A percentile compares a stretch with the other conserved stretches of the same genome.
Evolutionary conservation across 2,888 invertebrate genomes (phyloP).

Genomic region (Patella caerulea): DNA sequence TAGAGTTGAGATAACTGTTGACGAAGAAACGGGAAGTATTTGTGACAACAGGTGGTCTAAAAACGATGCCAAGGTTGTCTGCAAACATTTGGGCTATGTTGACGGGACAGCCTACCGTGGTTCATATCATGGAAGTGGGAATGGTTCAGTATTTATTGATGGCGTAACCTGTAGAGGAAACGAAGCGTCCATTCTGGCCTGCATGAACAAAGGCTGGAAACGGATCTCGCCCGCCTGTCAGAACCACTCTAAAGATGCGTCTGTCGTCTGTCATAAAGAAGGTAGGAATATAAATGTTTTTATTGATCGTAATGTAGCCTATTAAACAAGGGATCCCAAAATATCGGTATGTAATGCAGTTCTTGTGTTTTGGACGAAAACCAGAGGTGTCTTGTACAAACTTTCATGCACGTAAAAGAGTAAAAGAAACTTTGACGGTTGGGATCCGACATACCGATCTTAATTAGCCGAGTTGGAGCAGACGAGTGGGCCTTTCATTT

Average conservation of each 20-base stretch:
- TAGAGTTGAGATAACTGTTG: slow-evolving; percentile 52
- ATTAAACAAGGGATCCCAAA: too few relatives aligned
- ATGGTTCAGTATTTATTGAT: slow-evolving; percentile 51
- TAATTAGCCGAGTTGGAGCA: too few relatives aligned
- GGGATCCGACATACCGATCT: too few relatives aligned
- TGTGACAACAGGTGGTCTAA: slow-evolving; percentile 57
- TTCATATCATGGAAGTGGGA: slow-evolving; percentile 49
- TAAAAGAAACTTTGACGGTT: too few relatives aligned
- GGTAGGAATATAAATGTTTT: slow-evolving; percentile 30
- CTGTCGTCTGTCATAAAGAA: slow-evolving; percentile 52
- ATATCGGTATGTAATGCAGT: too few relatives aligned
- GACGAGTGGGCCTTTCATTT: too few relatives aligned
- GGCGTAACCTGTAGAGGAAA: slow-evolving; percentile 49
- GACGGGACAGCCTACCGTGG: slow-evolving; percentile 44
- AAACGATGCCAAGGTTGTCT: slow-evolving; percentile 55
- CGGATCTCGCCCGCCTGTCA: slow-evolving; percentile 40
- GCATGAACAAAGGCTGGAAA: slow-evolving; percentile 49
- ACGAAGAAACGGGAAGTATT: slow-evolving; percentile 50
- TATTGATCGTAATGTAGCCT: too few relatives aligned
- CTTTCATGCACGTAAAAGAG: too few relatives aligned
- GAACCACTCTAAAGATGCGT: slow-evolving; percentile 50
- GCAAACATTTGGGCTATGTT: slow-evolving; percentile 49
- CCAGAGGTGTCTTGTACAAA: too few relatives aligned
- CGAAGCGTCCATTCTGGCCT: slow-evolving; percentile 48
- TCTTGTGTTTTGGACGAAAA: too few relatives aligned